phyloP scores from a whole-genome alignment of 2,888 invertebrate genomes.

The Caenorhabditis uteleia region DNA sequence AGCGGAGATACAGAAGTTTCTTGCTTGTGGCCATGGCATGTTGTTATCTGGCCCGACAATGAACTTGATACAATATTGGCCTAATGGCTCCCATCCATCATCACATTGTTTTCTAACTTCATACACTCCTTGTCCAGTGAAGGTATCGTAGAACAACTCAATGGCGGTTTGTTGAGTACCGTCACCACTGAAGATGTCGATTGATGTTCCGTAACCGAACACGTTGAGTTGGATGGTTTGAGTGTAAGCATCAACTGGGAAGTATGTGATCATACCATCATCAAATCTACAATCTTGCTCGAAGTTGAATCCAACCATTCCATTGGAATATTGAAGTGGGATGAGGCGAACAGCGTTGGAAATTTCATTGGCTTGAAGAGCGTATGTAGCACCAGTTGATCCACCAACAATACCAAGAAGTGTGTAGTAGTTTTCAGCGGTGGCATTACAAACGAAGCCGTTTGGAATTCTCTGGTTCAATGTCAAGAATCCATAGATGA shows the following conservation, averaged over 20 bases:
- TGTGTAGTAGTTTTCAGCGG: slow-evolving; percentile 32
- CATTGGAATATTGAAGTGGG: slow-evolving; percentile 45
- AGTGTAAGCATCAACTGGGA: slow-evolving; percentile 57
- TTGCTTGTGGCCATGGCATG: slow-evolving; percentile 42
- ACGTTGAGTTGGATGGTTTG: slow-evolving; percentile 46
- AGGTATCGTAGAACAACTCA: slow-evolving; percentile 35
- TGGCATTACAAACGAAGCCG: slow-evolving; percentile 49
- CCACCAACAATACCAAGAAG: slow-evolving; percentile 40
- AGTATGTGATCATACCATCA: slow-evolving; percentile 32
- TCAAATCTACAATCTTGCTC: slow-evolving; percentile 34
- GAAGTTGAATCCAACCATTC: slow-evolving; percentile 32
- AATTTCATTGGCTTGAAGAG: slow-evolving; percentile 28
- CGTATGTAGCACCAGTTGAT: slow-evolving; percentile 40
- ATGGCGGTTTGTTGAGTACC: slow-evolving; percentile 19
- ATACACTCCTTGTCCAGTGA: slow-evolving; percentile 34
- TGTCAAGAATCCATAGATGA: slow-evolving; percentile 38
- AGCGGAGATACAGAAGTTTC: slow-evolving; percentile 37
- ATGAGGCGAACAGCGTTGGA: slow-evolving; percentile 37
- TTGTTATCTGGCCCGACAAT: slow-evolving; percentile 8
- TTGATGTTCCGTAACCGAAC: slow-evolving; percentile 32
- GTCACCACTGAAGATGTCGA: slow-evolving; percentile 27
- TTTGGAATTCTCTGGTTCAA: slow-evolving; percentile 11
- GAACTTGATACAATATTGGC: slow-evolving; percentile 48
- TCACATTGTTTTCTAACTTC: slow-evolving; percentile 53
- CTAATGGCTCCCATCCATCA: slow-evolving; percentile 43